Conservation (phyloP, 2,113 vertebrate genomes). For the Bos javanicus region DNA sequence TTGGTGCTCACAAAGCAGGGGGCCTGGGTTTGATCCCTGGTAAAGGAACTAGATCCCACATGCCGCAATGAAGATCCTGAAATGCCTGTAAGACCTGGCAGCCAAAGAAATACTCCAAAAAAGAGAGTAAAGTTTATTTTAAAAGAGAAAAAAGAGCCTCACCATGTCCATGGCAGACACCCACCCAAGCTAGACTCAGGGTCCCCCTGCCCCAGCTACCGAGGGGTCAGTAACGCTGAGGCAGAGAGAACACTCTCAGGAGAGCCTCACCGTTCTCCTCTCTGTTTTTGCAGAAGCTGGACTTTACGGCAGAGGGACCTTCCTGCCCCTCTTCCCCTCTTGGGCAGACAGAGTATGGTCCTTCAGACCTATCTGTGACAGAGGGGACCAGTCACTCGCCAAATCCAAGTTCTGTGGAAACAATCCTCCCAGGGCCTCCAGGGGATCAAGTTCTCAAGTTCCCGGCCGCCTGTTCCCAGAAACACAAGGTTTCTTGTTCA, state of each 20-base stretch:
- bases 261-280: not conserved
- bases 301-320: not conserved
- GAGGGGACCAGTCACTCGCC: not conserved
- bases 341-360: not conserved
- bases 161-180: accelerated
- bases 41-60: not conserved
- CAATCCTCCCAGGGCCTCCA: not conserved
- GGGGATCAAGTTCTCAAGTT: not conserved
- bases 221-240: accelerated
- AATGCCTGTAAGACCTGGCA: not conserved
- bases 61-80: accelerated
- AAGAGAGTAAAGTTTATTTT: not conserved
- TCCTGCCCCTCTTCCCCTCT: not conserved
- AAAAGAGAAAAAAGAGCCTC: not conserved
- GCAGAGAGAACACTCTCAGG: not conserved
- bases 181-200: not conserved
- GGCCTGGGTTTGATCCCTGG: not conserved
- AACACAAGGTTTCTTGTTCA: constrained; percentile 17
- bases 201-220: accelerated
- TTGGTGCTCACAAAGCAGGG: not conserved
- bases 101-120: not conserved
- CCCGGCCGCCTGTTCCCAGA: not conserved
- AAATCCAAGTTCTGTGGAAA: not conserved
- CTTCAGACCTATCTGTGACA: not conserved
- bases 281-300: not conserved